Conservation (phyloP, 2,797 vertebrate species). For the Mormyrus hasselquistii region DNA sequence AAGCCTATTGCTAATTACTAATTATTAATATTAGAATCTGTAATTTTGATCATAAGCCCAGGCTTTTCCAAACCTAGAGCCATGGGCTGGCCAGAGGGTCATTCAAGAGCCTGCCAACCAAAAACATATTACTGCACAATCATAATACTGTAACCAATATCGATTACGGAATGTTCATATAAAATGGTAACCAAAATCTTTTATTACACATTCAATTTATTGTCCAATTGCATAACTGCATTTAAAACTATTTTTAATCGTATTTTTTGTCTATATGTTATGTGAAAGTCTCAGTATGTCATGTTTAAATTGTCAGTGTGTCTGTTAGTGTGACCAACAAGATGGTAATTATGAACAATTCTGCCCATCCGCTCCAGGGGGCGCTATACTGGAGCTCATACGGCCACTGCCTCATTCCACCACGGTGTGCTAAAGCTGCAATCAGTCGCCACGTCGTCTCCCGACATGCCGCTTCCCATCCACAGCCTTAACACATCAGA, state of each 20-base stretch:
- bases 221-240: not conserved
- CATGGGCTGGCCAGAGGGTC: not conserved
- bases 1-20: not conserved
- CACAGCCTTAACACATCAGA: too few species aligned
- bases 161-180: not conserved
- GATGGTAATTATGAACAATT: not conserved
- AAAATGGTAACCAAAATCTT: not conserved
- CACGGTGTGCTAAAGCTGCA: not conserved
- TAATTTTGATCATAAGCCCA: not conserved
- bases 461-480: too few species aligned
- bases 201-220: not conserved
- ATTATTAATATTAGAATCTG: not conserved
- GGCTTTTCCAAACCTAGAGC: not conserved
- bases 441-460: too few species aligned
- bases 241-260: not conserved
- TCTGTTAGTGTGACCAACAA: not conserved
- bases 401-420: not conserved
- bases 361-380: not conserved
- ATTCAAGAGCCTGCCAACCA: not conserved
- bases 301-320: not conserved
- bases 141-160: not conserved
- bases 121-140: not conserved
- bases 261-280: not conserved
- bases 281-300: not conserved
- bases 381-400: not conserved